Conservation (phyloP, 2,888 invertebrate genomes). For the Eupithecia insigniata region DNA sequence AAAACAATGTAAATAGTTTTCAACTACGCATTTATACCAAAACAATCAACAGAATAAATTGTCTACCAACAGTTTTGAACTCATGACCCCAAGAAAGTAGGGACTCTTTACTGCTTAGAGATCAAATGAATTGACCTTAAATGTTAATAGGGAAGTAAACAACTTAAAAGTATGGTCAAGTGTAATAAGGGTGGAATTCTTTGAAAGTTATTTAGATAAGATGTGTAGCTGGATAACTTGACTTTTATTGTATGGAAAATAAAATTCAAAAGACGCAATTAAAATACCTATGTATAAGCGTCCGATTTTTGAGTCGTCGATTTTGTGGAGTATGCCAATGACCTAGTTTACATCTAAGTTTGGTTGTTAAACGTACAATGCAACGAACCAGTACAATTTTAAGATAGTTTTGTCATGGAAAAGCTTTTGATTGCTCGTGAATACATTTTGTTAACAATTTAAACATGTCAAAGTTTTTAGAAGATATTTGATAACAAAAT, state of each 20-base stretch:
- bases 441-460: neutral
- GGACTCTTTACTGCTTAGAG: constrained; percentile 15
- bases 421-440: neutral
- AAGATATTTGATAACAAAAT: neutral
- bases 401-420: neutral
- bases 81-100: constrained; percentile 18
- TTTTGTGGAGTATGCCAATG: too few species aligned
- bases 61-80: constrained; percentile 30
- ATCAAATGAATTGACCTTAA: constrained; percentile 30
- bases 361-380: neutral
- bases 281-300: neutral
- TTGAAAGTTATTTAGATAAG: neutral
- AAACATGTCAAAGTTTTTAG: neutral
- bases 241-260: neutral
- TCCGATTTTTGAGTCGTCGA: neutral
- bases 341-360: too few species aligned
- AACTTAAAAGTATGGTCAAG: neutral
- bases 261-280: neutral
- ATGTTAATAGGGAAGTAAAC: constrained; percentile 10
- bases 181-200: neutral
- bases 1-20: neutral
- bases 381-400: neutral
- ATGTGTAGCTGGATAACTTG: neutral
- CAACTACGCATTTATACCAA: neutral
- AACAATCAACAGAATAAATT: constrained; percentile 31